Evolutionary conservation across 2,797 vertebrate species (phyloP).

Genomic region (Micromesistius poutassou): DNA sequence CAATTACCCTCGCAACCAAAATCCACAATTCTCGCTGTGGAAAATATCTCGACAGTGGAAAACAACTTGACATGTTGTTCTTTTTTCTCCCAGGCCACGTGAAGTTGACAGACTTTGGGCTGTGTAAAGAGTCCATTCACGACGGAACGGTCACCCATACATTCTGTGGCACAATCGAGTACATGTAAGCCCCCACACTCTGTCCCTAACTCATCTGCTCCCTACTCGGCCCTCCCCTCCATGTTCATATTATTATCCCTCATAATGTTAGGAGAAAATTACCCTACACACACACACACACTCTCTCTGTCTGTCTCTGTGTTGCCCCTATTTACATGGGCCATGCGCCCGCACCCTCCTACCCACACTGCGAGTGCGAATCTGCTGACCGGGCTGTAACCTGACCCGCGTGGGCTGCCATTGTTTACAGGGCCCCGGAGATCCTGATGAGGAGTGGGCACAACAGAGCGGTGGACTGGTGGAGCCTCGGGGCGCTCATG

Average conservation of each 20-base stretch:
- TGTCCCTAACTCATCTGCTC: not conserved
- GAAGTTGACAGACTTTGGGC: constrained; percentile 93
- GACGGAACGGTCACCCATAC: constrained; percentile 98
- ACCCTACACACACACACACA: not conserved
- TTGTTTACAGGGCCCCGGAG: constrained; percentile 87
- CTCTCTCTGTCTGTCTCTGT: too few relatives aligned
- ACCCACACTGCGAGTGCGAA: not conserved
- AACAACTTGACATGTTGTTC: constrained; percentile 9
- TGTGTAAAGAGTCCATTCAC: constrained; percentile 98
- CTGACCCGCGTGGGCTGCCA: not conserved
- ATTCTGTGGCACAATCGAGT: constrained; percentile 99
- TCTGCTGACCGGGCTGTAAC: not conserved
- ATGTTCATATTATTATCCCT: not conserved
- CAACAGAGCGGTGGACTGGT: constrained; percentile 98
- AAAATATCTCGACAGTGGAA: constrained; percentile 36
- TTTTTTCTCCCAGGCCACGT: constrained; percentile 83
- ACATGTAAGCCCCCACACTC: constrained; percentile 76
- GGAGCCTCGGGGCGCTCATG: constrained; percentile 99
- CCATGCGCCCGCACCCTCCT: not conserved
- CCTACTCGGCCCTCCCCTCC: not conserved
- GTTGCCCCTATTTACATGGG: not conserved
- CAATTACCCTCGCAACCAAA: not conserved
- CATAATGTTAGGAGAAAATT: not conserved
- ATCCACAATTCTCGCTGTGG: constrained; percentile 24
- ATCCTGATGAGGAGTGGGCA: constrained; percentile 98